Conservation (phyloP, 2,113 vertebrate genomes). For the Psittacara wagleri region DNA sequence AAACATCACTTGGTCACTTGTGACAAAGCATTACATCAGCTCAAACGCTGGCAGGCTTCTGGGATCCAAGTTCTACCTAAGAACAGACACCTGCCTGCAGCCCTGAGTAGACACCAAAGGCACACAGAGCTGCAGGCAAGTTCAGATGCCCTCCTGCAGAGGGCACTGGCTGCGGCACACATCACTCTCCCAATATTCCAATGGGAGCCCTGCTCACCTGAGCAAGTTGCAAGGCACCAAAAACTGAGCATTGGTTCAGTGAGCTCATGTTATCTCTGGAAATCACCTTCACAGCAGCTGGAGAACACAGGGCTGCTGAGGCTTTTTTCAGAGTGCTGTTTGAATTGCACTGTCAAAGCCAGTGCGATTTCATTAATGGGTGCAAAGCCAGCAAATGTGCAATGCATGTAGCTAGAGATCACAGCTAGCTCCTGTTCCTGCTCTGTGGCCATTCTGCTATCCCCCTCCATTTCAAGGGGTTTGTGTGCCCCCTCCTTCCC, state of each 20-base stretch:
- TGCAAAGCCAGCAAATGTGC: background rate
- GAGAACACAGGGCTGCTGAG: background rate
- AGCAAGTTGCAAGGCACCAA: background rate
- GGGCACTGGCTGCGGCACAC: background rate
- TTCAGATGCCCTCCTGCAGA: background rate
- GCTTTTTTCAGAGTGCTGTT: background rate
- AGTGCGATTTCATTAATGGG: background rate
- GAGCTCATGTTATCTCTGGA: background rate
- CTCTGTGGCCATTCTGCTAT: background rate
- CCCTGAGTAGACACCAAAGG: background rate
- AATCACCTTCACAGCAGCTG: background rate
- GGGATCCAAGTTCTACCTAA: background rate
- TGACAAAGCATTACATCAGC: background rate
- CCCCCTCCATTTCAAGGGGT: background rate
- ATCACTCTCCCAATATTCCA: too few species aligned
- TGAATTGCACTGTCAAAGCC: background rate
- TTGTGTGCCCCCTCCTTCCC: background rate
- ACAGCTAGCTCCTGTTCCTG: background rate
- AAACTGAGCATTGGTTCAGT: background rate
- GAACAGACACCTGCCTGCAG: background rate
- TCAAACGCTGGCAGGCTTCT: background rate
- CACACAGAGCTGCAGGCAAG: too few species aligned
- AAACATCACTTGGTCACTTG: rapidly evolving
- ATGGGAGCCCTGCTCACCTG: background rate
- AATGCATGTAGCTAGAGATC: background rate